Conservation (phyloP, 1,140 invertebrate genomes). For the Pseudobourletiella spinata region DNA sequence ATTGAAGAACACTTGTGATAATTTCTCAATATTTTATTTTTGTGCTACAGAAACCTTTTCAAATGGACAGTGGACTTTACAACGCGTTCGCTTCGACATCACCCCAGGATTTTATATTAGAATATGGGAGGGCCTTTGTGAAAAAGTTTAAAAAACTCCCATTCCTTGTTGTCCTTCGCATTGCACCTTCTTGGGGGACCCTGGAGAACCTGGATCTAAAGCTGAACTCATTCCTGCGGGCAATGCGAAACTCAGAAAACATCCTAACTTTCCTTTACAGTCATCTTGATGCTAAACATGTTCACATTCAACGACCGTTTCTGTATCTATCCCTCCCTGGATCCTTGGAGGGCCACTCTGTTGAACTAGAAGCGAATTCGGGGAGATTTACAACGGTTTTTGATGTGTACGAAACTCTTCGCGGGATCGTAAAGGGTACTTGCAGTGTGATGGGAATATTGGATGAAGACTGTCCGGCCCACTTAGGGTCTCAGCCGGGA, state of each 20-base stretch:
- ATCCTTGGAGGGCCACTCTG: background rate
- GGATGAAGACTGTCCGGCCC: too few species aligned
- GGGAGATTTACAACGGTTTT: background rate
- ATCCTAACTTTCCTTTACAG: background rate
- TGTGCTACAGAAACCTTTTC: background rate
- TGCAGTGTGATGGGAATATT: background rate
- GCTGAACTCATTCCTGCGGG: background rate
- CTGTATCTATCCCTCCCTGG: background rate
- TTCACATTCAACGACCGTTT: background rate
- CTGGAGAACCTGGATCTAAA: background rate
- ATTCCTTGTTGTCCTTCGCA: background rate
- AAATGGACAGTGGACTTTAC: background rate
- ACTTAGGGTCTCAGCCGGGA: too few species aligned
- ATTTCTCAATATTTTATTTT: too few species aligned
- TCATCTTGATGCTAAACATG: background rate
- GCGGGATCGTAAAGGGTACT: background rate
- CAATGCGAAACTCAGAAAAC: background rate
- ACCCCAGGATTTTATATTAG: background rate
- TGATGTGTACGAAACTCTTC: slow-evolving; percentile 1
- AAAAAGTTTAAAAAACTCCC: background rate
- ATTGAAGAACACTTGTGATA: too few species aligned
- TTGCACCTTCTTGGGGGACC: background rate
- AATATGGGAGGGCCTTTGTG: background rate
- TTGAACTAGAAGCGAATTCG: background rate
- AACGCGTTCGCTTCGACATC: slow-evolving; percentile 4